Evolutionary conservation across 2,888 invertebrate species (phyloP), one percentile per base, ranked within the genome.

Genomic region (Trypoxylon attenuatum): DNA sequence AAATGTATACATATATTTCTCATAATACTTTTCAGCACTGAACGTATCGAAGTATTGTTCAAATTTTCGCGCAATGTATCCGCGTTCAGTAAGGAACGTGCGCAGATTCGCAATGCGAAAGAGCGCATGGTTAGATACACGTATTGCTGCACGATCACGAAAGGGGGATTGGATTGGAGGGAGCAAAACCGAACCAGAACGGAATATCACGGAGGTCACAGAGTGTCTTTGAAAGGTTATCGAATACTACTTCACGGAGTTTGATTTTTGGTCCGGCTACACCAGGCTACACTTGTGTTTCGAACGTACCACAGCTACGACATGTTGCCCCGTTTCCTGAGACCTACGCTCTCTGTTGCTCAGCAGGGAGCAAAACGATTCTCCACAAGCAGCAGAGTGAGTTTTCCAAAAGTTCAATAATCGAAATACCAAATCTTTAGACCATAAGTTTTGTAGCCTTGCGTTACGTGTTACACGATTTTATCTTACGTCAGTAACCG

Each of bases 301-400:
- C 8, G 15, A 1, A 8, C 19, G 19, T 13, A 33, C 39, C 15
- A 25, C 39, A 33, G 4, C 13, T 16, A 19, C 21, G n/a, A 79
- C 59, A 86, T 86, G 86, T 61, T 86, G 73, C 84, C 84, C 52
- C 80, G 85, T 63, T 81, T 85, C 39, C 43, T 86, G 8, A 84
- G 75, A 65, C 82, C 83, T 23, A 78, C 78, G 16, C 53, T 83
- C 60, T 62, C 64, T 54, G 73, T 80, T 23, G 83, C 80, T 39
- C 80, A 82, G 23, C 81, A 77, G 57, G 83, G 84, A 62, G 82
- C 79, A 2, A 85, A 85, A 54, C 81, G 81, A 47, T 59, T 86
- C 13, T 86, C 86, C 10, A 86, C 85, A n/a, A 83, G 80, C 25
- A 60, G 81, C 22, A 83, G 76, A 74, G 86, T 86, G 49, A 78